A percentile compares a stretch with the other conserved stretches of the same genome.
phyloP scores from a whole-genome alignment of 2,888 invertebrate species.

The Plutella xylostella region DNA sequence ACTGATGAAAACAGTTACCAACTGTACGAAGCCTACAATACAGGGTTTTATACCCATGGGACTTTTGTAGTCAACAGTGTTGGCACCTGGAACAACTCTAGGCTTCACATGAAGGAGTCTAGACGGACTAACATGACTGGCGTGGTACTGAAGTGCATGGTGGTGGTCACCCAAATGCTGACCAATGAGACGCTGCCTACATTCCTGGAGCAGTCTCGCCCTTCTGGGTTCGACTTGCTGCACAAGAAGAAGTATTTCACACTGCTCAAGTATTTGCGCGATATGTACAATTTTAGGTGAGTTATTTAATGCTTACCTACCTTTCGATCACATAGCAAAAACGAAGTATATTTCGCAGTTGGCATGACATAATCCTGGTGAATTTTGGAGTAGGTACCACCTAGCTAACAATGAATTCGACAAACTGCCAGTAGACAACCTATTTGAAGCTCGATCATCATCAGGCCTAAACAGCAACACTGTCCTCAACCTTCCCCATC shows the following conservation, averaged over 20 bases:
- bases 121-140: constrained; percentile 65
- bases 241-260: constrained; percentile 73
- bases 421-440: no score
- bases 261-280: constrained; percentile 64
- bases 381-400: no score
- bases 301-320: constrained; percentile 16
- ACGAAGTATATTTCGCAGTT: background rate
- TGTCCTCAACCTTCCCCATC: no score
- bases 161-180: constrained; percentile 58
- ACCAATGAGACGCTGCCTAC: constrained; percentile 26
- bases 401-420: no score
- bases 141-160: constrained; percentile 62
- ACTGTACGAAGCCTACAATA: constrained; percentile 65
- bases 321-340: background rate
- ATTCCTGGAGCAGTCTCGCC: constrained; percentile 55
- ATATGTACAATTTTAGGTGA: constrained; percentile 77
- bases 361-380: constrained; percentile 10
- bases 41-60: constrained; percentile 66
- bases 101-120: constrained; percentile 36
- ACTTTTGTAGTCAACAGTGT: constrained; percentile 48
- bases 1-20: constrained; percentile 21
- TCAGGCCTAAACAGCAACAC: no score
- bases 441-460: no score
- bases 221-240: constrained; percentile 71
- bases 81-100: constrained; percentile 52